Evolutionary conservation across 2,113 vertebrate species (phyloP).

Genomic region (Dromas ardeola): DNA sequence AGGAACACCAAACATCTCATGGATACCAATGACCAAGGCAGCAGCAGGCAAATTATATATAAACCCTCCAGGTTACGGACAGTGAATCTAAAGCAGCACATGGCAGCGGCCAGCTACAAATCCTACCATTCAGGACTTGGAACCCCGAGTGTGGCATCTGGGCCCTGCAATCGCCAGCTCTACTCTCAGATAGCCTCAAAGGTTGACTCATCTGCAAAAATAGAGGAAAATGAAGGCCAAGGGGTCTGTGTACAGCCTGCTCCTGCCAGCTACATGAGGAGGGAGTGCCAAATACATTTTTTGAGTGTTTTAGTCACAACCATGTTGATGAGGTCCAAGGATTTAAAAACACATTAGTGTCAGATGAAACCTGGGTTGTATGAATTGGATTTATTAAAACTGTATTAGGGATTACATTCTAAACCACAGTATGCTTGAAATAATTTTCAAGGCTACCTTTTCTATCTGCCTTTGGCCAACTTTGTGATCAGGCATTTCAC

Average conservation of each 20-base stretch:
- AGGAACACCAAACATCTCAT: background rate
- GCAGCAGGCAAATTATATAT: constrained; percentile 40
- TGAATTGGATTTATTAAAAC: background rate
- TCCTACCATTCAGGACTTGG: constrained; percentile 41
- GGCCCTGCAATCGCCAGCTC: constrained; percentile 12
- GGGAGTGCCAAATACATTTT: constrained; percentile 1
- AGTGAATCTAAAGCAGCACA: constrained; percentile 43
- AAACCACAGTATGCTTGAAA: background rate
- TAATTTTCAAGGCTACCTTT: background rate
- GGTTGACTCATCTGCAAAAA: constrained; percentile 18
- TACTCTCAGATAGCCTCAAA: background rate
- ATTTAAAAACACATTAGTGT: background rate
- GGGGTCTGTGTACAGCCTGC: background rate
- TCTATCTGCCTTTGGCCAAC: background rate
- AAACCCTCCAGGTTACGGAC: background rate
- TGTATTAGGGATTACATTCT: background rate
- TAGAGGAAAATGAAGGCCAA: background rate
- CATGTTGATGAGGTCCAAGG: background rate
- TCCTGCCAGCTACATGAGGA: background rate
- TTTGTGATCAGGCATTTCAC: constrained; percentile 5
- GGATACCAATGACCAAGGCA: constrained; percentile 10
- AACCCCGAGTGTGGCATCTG: constrained; percentile 30
- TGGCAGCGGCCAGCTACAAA: constrained; percentile 4
- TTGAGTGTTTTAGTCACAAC: background rate
- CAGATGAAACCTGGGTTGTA: background rate